These are phyloP conservation scores for Triplophysa siluroides DNA, from an alignment of 2,113 vertebrate genomes.

Conservation along the genomic window DNA sequence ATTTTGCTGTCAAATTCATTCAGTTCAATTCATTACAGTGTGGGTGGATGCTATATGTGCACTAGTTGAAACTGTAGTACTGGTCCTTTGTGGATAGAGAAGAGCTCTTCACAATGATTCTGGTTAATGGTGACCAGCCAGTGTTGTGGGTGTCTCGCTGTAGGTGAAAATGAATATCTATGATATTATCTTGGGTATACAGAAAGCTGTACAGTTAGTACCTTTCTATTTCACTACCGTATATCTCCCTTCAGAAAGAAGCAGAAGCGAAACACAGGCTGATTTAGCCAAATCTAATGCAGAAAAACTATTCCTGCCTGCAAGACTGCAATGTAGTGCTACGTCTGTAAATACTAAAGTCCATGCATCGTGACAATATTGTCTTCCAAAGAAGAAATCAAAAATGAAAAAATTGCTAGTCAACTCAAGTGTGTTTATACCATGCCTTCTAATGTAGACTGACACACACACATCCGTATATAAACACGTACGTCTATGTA, in stretches of 20 bases:
- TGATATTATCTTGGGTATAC: background rate
- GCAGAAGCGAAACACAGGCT: background rate
- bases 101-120: slow-evolving; percentile 1
- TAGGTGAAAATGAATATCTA: background rate
- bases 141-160: background rate
- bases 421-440: too few relatives aligned
- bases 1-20: background rate
- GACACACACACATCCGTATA: too few relatives aligned
- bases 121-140: background rate
- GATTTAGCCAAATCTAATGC: background rate
- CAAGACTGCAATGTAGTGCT: background rate
- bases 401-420: background rate
- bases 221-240: background rate
- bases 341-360: too few relatives aligned
- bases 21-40: background rate
- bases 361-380: background rate
- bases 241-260: background rate
- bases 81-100: background rate
- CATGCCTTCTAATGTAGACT: too few relatives aligned
- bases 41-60: background rate
- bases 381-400: background rate
- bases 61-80: too few relatives aligned
- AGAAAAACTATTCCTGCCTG: background rate
- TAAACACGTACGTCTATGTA: too few relatives aligned
- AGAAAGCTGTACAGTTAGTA: too few relatives aligned